These are phyloP conservation scores for Nephila pilipes DNA, from an alignment of 1,140 invertebrate species.

Conservation along the genomic window DNA sequence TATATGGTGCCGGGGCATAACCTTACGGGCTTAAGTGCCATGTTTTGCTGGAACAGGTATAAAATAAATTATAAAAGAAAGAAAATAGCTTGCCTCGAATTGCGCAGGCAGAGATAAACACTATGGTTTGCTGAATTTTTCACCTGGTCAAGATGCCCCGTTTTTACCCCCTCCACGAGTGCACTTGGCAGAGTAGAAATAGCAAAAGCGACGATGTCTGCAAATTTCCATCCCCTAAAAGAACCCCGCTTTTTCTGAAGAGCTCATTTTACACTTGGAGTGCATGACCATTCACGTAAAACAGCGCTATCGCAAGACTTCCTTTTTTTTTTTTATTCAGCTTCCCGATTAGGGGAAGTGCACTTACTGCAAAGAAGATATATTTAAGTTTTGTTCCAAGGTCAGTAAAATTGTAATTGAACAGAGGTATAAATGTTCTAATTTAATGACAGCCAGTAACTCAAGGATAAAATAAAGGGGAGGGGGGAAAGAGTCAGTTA, in stretches of 20 bases:
- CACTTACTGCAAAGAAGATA: not conserved
- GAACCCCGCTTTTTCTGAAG: not conserved
- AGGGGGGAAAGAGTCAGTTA: too few relatives aligned
- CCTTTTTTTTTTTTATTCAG: not conserved
- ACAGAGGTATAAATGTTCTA: too few relatives aligned
- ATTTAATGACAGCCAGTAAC: too few relatives aligned
- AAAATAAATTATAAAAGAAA: conserved; percentile 28
- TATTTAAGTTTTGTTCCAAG: not conserved
- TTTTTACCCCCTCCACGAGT: not conserved
- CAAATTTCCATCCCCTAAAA: not conserved
- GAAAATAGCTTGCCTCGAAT: not conserved
- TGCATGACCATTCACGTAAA: conserved; percentile 9
- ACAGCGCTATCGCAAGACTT: not conserved
- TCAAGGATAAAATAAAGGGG: too few relatives aligned
- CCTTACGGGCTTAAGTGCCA: not conserved
- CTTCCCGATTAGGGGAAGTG: not conserved
- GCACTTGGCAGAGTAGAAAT: not conserved
- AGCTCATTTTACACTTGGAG: conserved; percentile 17
- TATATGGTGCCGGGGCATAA: not conserved
- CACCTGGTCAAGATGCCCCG: not conserved
- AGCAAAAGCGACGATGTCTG: not conserved
- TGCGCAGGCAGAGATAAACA: not conserved
- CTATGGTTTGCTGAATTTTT: conserved; percentile 25
- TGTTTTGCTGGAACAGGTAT: conserved; percentile 10
- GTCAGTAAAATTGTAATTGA: too few relatives aligned